These are phyloP conservation scores for Nymphalis urticae DNA, from an alignment of 2,888 invertebrate genomes.

Conservation along the genomic window DNA sequence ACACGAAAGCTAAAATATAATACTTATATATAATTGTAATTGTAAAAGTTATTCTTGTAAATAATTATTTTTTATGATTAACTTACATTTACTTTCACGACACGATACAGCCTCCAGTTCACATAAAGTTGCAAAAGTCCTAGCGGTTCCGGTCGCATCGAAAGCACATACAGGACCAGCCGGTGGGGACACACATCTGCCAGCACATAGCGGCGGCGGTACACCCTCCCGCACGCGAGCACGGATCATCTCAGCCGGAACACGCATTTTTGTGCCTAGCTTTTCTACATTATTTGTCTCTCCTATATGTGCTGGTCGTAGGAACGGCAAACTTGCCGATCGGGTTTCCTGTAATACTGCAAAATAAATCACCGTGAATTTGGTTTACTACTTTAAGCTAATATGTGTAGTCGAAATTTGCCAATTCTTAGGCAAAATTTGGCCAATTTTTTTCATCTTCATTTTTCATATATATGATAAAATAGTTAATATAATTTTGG, in stretches of 20 bases:
- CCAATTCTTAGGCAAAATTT: too few species aligned
- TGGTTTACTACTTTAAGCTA: neutral
- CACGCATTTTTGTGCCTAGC: conserved; percentile 46
- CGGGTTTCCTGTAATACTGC: conserved; percentile 64
- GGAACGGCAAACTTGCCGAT: conserved; percentile 62
- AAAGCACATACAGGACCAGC: conserved; percentile 82
- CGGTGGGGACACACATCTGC: conserved; percentile 64
- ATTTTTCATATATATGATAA: too few species aligned
- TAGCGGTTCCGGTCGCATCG: conserved; percentile 79
- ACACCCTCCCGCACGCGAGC: conserved; percentile 67
- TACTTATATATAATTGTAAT: too few species aligned
- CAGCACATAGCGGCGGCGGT: conserved; percentile 71
- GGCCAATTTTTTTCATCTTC: too few species aligned
- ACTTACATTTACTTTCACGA: conserved; percentile 82
- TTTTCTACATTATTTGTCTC: conserved; percentile 52
- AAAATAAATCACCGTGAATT: conserved; percentile 27
- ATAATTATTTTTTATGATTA: neutral
- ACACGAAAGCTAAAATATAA: too few species aligned
- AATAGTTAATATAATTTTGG: too few species aligned
- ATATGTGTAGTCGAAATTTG: neutral
- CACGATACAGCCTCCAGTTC: conserved; percentile 81
- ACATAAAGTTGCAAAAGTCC: conserved; percentile 82
- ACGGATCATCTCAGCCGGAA: conserved; percentile 52
- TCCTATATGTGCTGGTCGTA: conserved; percentile 56
- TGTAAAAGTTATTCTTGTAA: neutral